These are phyloP conservation scores for Thera obeliscata DNA, from an alignment of 2,888 invertebrate species.

Conservation along the genomic window DNA sequence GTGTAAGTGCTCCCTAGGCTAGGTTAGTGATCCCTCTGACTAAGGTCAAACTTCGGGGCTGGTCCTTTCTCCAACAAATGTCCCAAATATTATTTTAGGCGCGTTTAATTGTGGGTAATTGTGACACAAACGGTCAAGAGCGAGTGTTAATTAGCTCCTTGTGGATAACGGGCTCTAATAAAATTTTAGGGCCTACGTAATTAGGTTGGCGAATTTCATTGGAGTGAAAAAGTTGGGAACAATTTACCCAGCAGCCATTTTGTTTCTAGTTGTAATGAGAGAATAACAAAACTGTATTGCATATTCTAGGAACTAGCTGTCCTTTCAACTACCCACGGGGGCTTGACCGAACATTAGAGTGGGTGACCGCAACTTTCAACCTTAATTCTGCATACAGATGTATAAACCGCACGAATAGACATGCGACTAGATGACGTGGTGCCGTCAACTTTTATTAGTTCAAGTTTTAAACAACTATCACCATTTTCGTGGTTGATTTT, in stretches of 20 bases:
- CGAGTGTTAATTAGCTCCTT: slow-evolving; percentile 41
- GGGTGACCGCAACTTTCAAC: background rate
- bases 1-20: background rate
- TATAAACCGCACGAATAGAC: background rate
- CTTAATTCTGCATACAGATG: background rate
- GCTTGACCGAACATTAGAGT: background rate
- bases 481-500: background rate
- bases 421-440: background rate
- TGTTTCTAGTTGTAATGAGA: slow-evolving; percentile 14
- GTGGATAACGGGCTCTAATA: slow-evolving; percentile 37
- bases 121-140: slow-evolving; percentile 44
- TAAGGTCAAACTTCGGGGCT: background rate
- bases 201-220: slow-evolving; percentile 38
- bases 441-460: background rate
- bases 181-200: slow-evolving; percentile 38
- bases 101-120: slow-evolving; percentile 58
- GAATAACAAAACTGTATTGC: background rate
- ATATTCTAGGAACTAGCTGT: background rate
- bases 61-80: slow-evolving; percentile 14
- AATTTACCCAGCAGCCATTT: slow-evolving; percentile 19
- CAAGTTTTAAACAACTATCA: background rate
- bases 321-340: background rate
- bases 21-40: background rate
- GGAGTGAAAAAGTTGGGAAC: slow-evolving; percentile 28
- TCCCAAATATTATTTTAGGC: slow-evolving; percentile 61